Evolutionary conservation across 2,797 vertebrate species (phyloP).

Genomic region (Erethizon dorsatum): DNA sequence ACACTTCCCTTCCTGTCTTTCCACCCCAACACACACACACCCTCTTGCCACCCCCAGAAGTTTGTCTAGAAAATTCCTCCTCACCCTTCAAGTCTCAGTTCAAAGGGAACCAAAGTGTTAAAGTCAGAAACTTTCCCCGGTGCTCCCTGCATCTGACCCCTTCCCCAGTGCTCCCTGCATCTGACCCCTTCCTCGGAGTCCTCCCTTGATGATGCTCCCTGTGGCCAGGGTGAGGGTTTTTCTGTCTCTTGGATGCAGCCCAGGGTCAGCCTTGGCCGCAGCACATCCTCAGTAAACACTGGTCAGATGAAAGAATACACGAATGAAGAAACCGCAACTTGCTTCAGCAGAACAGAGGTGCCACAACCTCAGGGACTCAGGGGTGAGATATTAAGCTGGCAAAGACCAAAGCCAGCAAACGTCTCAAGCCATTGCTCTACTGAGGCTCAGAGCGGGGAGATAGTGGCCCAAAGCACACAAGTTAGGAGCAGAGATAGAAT

Average conservation of each 20-base stretch:
- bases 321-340: neutral
- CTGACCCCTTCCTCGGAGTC: neutral
- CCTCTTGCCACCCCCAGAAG: neutral
- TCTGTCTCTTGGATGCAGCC: neutral
- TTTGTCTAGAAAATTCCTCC: constrained; percentile 57
- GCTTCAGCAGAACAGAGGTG: neutral
- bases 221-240: neutral
- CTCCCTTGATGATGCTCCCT: neutral
- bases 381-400: neutral
- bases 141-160: neutral
- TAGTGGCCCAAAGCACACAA: neutral
- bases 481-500: neutral
- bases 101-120: neutral
- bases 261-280: neutral
- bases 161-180: neutral
- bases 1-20: constrained; percentile 21
- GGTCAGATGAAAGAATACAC: neutral
- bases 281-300: neutral
- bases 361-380: neutral
- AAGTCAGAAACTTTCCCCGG: neutral
- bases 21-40: neutral
- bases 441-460: neutral
- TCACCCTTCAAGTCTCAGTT: constrained; percentile 38
- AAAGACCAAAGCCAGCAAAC: neutral
- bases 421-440: constrained; percentile 66